These are phyloP conservation scores for Drosophila murphyi DNA, from an alignment of 1,140 invertebrate species.

Conservation along the genomic window DNA sequence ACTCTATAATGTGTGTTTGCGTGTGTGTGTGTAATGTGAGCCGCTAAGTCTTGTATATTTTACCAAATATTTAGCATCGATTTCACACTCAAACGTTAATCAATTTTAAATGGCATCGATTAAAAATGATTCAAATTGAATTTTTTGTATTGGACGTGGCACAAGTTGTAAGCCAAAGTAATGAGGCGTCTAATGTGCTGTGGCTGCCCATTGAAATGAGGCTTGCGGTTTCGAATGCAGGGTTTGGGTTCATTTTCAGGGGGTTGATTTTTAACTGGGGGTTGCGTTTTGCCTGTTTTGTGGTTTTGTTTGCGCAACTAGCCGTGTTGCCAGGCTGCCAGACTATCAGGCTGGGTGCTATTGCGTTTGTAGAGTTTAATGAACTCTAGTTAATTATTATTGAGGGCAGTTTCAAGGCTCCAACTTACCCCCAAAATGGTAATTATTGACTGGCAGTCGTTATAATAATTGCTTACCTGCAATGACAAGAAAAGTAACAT, in stretches of 20 bases:
- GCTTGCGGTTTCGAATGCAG: conserved; percentile 46
- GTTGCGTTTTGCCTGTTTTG: conserved; percentile 5
- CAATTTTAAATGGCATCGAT: conserved; percentile 55
- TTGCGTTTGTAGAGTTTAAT: conserved; percentile 50
- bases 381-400: conserved; percentile 54
- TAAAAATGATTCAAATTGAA: conserved; percentile 53
- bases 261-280: conserved; percentile 22
- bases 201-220: conserved; percentile 54
- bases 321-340: conserved; percentile 55
- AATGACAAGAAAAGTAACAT: conserved; percentile 23
- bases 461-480: conserved; percentile 37
- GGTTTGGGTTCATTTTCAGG: conserved; percentile 24
- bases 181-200: conserved; percentile 32
- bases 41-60: conserved; percentile 71
- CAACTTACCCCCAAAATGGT: conserved; percentile 17
- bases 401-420: conserved; percentile 1
- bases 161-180: conserved; percentile 19
- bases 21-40: conserved; percentile 35
- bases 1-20: neutral
- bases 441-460: neutral
- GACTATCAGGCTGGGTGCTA: neutral
- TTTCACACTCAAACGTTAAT: conserved; percentile 67
- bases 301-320: conserved; percentile 42
- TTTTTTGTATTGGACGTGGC: conserved; percentile 34
- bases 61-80: conserved; percentile 46